Conservation (phyloP, 2,113 vertebrate genomes). For the Tragelaphus imberbis region DNA sequence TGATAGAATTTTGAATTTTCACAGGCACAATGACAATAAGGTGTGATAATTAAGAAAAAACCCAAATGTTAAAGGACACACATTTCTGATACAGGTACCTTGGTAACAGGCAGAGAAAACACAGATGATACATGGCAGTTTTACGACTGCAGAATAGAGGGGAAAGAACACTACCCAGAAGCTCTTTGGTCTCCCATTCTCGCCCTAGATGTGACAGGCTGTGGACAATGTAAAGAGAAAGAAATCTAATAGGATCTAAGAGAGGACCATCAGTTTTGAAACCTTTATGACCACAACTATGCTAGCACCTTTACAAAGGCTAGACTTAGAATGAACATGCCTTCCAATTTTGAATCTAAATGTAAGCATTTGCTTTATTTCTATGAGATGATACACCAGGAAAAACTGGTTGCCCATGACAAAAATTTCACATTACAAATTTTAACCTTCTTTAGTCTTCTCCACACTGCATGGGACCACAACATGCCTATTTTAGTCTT, state of each 20-base stretch:
- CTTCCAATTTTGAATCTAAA: conserved; percentile 31
- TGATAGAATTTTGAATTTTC: background rate
- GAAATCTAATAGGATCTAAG: conserved; percentile 33
- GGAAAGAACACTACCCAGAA: conserved; percentile 7
- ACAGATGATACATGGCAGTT: background rate
- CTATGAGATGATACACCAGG: background rate
- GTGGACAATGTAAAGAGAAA: conserved; percentile 41
- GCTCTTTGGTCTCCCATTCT: background rate
- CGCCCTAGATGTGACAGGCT: conserved; percentile 35
- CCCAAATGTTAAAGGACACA: conserved; percentile 19
- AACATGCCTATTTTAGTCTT: background rate
- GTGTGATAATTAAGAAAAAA: conserved; percentile 16
- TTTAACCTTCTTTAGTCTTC: background rate
- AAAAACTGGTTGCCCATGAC: background rate
- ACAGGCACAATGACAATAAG: background rate
- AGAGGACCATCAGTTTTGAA: conserved; percentile 2
- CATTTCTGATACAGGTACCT: conserved; percentile 19
- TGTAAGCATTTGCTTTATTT: conserved; percentile 14
- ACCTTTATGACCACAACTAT: background rate
- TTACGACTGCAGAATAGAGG: background rate
- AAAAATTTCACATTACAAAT: background rate
- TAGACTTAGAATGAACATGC: conserved; percentile 2
- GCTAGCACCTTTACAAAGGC: background rate
- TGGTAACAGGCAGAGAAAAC: conserved; percentile 40
- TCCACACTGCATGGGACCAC: background rate